These are phyloP conservation scores for Epirrhoe alternata DNA, from an alignment of 2,888 invertebrate species.

Conservation along the genomic window DNA sequence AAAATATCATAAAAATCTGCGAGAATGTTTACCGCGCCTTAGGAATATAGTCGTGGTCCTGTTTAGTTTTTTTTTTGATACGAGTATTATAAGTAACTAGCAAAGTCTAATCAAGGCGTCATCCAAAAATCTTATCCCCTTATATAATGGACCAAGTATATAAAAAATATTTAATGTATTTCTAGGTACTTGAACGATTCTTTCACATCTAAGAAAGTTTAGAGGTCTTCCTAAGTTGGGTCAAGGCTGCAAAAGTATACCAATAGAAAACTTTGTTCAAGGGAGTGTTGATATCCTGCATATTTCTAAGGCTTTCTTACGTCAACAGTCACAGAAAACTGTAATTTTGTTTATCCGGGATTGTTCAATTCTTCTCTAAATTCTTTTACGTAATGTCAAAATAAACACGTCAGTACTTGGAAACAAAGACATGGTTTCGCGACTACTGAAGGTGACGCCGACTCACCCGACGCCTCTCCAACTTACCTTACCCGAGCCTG, in stretches of 20 bases:
- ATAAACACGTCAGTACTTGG: slow-evolving; percentile 59
- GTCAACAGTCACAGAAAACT: slow-evolving; percentile 35
- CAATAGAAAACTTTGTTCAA: slow-evolving; percentile 17
- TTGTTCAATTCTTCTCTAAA: slow-evolving; percentile 48
- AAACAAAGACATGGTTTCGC: slow-evolving; percentile 66
- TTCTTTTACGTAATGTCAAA: slow-evolving; percentile 47
- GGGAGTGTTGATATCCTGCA: slow-evolving; percentile 16
- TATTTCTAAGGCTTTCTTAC: slow-evolving; percentile 26
- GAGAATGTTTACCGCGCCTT: too few relatives aligned
- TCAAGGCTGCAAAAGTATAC: neutral
- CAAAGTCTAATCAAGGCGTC: neutral
- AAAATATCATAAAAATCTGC: too few relatives aligned
- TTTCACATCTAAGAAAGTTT: neutral
- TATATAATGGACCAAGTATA: neutral
- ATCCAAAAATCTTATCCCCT: neutral
- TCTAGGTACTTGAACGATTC: neutral
- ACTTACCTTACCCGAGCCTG: slow-evolving; percentile 50
- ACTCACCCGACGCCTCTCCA: slow-evolving; percentile 58
- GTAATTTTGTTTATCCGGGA: slow-evolving; percentile 42
- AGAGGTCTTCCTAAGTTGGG: neutral
- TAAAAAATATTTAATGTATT: neutral
- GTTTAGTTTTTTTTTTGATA: too few relatives aligned
- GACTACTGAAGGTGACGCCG: slow-evolving; percentile 59
- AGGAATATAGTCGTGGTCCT: too few relatives aligned
- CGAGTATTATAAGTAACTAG: too few relatives aligned